Evolutionary conservation across 2,113 vertebrate genomes (phyloP), one percentile per base, ranked within the genome.

Genomic region (Otus sunia): DNA sequence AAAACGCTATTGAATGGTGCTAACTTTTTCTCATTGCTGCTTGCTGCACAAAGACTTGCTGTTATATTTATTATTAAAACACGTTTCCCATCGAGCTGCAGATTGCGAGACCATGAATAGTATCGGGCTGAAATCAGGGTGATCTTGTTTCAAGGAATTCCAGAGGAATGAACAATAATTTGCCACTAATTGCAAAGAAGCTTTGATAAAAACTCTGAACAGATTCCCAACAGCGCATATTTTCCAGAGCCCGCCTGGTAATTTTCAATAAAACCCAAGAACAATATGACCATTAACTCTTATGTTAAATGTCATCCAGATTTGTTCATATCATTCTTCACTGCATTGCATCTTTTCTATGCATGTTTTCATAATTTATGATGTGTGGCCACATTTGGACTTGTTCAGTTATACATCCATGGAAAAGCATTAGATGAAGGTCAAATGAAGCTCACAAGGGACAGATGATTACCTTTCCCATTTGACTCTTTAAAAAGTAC

Each of bases 221-320:
- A 76, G 87, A 93, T 91, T 89, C 63, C 74, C 37, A 81, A 59
- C 39, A 82, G 52, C 45, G 2, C 86, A 92, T 89, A 81, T 89
- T 97, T 98, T 97, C 93, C 88, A 96, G 43, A 84, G 41, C 50
- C 41, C 1, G 76, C 67, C 56, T 95, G 87, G 71, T 93, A 85
- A 79, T 92, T 96, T 94, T 92, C 88, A 92, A 26, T 81, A 93
- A 95, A 73, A 56, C 41, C 58, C 75, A 32, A 82, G 86, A 97
- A 97, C 80, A 97, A 87, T 94, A 71, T 49, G 77, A 59, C 75
- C 79, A 95, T 97, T 97, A 96, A 96, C 66, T 88, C 26, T 43
- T 45, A 79, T 15, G 45, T 60, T 88, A 97, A 94, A 97, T 96
- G 92, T 88, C 91, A 97, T 95, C 80, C 91, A 95, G 91, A 96